Evolutionary conservation across 1,140 invertebrate genomes (phyloP).

Genomic region (Drosophila carrolli): DNA sequence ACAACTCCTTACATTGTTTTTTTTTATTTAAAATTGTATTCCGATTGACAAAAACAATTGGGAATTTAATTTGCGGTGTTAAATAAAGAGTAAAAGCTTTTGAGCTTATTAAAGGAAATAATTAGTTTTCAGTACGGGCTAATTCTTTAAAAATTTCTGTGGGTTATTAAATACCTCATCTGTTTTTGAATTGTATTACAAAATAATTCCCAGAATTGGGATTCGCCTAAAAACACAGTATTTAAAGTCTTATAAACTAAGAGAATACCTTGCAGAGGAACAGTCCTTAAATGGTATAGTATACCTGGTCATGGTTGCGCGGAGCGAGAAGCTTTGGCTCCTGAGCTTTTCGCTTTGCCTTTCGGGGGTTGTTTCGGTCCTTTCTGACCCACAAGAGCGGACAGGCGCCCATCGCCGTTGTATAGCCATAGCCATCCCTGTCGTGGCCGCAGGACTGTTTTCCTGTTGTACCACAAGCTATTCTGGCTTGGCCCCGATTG

Average conservation of each 20-base stretch:
- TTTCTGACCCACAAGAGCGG: slow-evolving; percentile 18
- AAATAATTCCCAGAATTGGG: too few species aligned
- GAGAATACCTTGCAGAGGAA: too few species aligned
- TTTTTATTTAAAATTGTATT: neutral
- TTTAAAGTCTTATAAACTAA: too few species aligned
- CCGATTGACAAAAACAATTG: too few species aligned
- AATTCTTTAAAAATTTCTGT: too few species aligned
- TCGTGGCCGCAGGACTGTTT: slow-evolving; percentile 38
- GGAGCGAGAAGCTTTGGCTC: slow-evolving; percentile 19
- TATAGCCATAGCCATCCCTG: slow-evolving; percentile 25
- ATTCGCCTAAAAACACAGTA: too few species aligned
- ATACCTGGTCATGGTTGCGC: slow-evolving; percentile 2
- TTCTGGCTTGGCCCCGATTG: slow-evolving; percentile 77
- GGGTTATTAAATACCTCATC: too few species aligned
- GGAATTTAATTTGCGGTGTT: too few species aligned
- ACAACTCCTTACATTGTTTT: too few species aligned
- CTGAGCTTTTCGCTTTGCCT: slow-evolving; percentile 15
- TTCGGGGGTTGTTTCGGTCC: slow-evolving; percentile 47
- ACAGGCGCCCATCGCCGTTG: slow-evolving; percentile 2
- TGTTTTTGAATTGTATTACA: too few species aligned
- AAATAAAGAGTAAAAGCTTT: neutral
- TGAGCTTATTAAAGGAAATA: too few species aligned
- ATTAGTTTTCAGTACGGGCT: too few species aligned
- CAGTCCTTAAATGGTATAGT: neutral
- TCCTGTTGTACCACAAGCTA: slow-evolving; percentile 76